These are phyloP conservation scores for Paedocypris micromegethes DNA, from an alignment of 2,797 vertebrate species.

Conservation along the genomic window DNA sequence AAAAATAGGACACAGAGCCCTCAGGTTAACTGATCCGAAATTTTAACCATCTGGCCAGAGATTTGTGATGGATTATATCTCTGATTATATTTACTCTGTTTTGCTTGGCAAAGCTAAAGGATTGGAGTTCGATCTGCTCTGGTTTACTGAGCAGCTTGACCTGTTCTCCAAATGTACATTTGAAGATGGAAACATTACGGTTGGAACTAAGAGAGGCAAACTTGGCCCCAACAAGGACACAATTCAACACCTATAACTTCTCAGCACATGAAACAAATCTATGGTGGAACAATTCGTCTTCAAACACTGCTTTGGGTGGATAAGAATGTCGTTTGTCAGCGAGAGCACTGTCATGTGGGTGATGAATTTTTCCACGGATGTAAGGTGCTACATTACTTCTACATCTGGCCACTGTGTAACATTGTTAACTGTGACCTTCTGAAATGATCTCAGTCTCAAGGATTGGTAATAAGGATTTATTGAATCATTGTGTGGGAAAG, in stretches of 20 bases:
- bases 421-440: conserved; percentile 60
- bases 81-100: too few species aligned
- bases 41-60: too few species aligned
- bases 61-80: too few species aligned
- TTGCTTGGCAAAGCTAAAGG: too few species aligned
- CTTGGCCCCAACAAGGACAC: conserved; percentile 31
- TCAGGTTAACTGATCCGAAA: too few species aligned
- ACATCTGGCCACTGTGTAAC: conserved; percentile 48
- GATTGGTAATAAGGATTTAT: conserved; percentile 56
- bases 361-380: conserved; percentile 36
- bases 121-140: too few species aligned
- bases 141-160: too few species aligned
- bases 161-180: too few species aligned
- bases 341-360: conserved; percentile 19
- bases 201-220: not conserved
- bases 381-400: conserved; percentile 38
- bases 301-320: not conserved
- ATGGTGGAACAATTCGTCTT: conserved; percentile 7
- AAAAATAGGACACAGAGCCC: too few species aligned
- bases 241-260: conserved; percentile 14
- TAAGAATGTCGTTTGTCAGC: conserved; percentile 2
- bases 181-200: not conserved
- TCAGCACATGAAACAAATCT: conserved; percentile 26
- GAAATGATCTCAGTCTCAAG: conserved; percentile 57
- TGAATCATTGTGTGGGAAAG: conserved; percentile 52